Evolutionary conservation across 1,140 invertebrate genomes (phyloP).

Genomic region (Argopecten irradians): DNA sequence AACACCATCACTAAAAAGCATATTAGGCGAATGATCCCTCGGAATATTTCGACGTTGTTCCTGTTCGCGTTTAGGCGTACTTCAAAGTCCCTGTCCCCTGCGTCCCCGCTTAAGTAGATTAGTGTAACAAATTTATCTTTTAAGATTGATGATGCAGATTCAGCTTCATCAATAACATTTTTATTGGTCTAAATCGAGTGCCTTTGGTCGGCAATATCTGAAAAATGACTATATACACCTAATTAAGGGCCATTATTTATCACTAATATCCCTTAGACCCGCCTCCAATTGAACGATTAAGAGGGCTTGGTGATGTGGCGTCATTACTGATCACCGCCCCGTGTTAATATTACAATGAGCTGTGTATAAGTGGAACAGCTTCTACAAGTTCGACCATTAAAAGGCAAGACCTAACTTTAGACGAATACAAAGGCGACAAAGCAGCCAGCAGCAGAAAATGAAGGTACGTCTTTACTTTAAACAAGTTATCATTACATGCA

Average conservation of each 20-base stretch:
- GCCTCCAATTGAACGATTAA: conserved; percentile 5
- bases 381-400: not conserved
- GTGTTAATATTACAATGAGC: not conserved
- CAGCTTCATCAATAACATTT: conserved; percentile 18
- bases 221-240: conserved; percentile 18
- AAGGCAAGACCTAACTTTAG: not conserved
- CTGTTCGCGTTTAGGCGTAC: conserved; percentile 7
- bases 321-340: not conserved
- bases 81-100: not conserved
- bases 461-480: not conserved
- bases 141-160: conserved; percentile 22
- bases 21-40: not conserved
- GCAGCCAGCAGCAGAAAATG: not conserved
- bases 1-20: not conserved
- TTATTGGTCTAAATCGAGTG: not conserved
- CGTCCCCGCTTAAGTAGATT: not conserved
- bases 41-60: not conserved
- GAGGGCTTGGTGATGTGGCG: not conserved
- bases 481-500: not conserved
- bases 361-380: not conserved
- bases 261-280: not conserved
- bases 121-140: conserved; percentile 11
- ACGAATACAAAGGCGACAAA: not conserved
- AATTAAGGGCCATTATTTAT: conserved; percentile 12
- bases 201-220: not conserved